These are phyloP conservation scores for Falco cherrug DNA, from an alignment of 2,797 vertebrate species.

Conservation along the genomic window DNA sequence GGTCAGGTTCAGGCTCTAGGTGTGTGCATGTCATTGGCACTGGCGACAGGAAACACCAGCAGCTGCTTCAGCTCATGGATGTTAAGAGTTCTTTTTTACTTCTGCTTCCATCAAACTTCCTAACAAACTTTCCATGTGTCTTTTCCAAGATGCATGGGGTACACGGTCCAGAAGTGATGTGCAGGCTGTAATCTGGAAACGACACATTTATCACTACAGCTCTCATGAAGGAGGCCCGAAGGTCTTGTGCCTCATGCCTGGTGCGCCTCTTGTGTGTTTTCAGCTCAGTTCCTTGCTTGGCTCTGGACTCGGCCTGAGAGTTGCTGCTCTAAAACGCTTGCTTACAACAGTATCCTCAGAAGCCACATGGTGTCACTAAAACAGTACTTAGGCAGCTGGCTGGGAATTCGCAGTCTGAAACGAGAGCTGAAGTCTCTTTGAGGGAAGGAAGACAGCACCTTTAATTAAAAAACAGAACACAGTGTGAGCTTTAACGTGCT, in stretches of 20 bases:
- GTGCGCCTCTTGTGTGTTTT: rapidly evolving
- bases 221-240: neutral
- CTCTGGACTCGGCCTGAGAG: neutral
- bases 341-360: neutral
- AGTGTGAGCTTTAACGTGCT: neutral
- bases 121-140: neutral
- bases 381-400: neutral
- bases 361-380: constrained; percentile 64
- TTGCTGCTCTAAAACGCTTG: neutral
- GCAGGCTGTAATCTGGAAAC: neutral
- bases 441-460: neutral
- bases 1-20: neutral
- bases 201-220: neutral
- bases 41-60: neutral
- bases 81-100: neutral
- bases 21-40: neutral
- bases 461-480: neutral
- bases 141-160: neutral
- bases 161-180: neutral
- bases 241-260: neutral
- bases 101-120: neutral
- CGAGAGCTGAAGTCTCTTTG: neutral
- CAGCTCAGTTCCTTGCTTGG: neutral
- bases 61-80: neutral
- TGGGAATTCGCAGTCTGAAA: neutral